Evolutionary conservation across 2,888 invertebrate species (phyloP).

Genomic region (Nymphalis polychloros): DNA sequence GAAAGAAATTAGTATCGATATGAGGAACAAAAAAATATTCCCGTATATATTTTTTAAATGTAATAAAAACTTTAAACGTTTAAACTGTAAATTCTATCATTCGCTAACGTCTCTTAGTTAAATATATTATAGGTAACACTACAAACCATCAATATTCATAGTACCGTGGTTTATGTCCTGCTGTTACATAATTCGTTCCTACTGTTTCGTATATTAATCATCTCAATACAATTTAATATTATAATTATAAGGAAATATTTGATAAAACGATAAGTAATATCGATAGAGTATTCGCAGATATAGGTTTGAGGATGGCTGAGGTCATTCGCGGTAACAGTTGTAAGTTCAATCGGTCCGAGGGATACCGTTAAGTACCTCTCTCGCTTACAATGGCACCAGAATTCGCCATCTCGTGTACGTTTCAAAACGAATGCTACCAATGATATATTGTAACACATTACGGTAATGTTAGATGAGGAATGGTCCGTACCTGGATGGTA

Average conservation of each 20-base stretch:
- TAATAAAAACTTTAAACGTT: no score
- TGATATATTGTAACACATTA: constrained; percentile 28
- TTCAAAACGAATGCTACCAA: constrained; percentile 21
- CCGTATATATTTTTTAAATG: no score
- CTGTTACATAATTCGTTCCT: no score
- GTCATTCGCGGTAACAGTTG: constrained; percentile 40
- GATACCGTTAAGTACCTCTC: constrained; percentile 47
- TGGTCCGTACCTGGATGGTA: constrained; percentile 16
- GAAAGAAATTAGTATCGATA: no score
- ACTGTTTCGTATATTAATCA: no score
- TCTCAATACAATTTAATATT: not conserved
- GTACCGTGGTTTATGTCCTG: no score
- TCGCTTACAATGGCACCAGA: constrained; percentile 43
- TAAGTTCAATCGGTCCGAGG: constrained; percentile 45
- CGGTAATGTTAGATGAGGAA: constrained; percentile 22
- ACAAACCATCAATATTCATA: no score
- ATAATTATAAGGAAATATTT: not conserved
- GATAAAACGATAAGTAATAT: not conserved
- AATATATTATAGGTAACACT: no score
- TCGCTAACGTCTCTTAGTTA: no score
- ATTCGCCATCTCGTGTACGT: constrained; percentile 21
- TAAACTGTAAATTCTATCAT: no score
- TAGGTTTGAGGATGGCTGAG: constrained; percentile 22
- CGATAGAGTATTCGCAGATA: not conserved
- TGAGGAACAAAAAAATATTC: no score